Evolutionary conservation across 1,140 invertebrate species (phyloP).

Genomic region (Conopomorpha cramerella): DNA sequence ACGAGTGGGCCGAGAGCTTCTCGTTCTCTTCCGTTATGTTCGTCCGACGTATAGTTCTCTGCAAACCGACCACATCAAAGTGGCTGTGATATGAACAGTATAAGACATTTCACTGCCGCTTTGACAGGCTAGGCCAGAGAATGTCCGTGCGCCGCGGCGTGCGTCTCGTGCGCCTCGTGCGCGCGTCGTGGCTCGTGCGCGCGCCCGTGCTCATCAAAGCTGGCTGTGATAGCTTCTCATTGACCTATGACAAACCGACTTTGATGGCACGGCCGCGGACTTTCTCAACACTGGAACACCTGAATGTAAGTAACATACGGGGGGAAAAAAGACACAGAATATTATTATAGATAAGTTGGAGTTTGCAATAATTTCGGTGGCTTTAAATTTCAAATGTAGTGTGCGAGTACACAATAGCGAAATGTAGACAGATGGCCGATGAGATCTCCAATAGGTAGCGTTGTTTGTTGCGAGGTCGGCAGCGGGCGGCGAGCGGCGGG

Average conservation of each 20-base stretch:
- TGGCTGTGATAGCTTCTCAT: constrained; percentile 53
- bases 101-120: constrained; percentile 50
- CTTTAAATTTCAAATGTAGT: too few species aligned
- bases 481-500: too few species aligned
- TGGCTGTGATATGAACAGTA: constrained; percentile 53
- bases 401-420: too few species aligned
- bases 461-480: too few species aligned
- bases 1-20: constrained; percentile 40
- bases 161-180: constrained; percentile 3
- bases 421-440: too few species aligned
- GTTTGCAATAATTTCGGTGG: too few species aligned
- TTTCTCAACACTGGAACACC: constrained; percentile 7
- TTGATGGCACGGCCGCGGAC: constrained; percentile 44
- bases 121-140: constrained; percentile 51
- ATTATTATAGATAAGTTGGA: too few species aligned
- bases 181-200: constrained; percentile 11
- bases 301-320: too few species aligned
- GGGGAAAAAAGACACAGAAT: too few species aligned
- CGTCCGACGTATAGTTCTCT: constrained; percentile 17
- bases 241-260: constrained; percentile 56
- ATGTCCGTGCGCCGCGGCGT: constrained; percentile 4
- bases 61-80: constrained; percentile 58
- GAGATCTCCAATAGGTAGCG: too few species aligned
- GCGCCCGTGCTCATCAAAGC: constrained; percentile 56
- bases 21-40: not conserved